Evolutionary conservation across 2,797 vertebrate genomes (phyloP), one percentile per base, ranked within the genome.

Genomic region (Apogon talboti): DNA sequence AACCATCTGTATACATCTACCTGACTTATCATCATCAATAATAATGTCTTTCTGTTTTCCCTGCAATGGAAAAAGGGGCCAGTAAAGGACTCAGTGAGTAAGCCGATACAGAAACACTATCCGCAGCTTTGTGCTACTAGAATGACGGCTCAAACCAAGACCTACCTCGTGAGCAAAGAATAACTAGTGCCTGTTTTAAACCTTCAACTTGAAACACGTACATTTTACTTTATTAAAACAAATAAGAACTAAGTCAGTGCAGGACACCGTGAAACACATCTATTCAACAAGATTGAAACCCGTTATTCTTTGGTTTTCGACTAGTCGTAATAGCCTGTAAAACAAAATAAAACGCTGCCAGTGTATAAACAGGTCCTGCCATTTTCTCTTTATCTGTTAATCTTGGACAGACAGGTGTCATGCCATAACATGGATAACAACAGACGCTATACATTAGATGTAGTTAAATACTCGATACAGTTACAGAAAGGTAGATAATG

Each of bases 81-180:
- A 30, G 69, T 4, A 2, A 1, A 18, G 30, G 44, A 3, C 7
- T 19, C 48, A 14, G 55, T n/a, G 58, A 28, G 81, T 73, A 84
- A 86, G 63, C 74, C 43, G 81, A 87, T 76, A 68, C 73, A 48
- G 73, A 69, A 80, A 87, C 82, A 40, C 44, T 33, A 83, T 71
- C 76, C 68, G 45, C 42, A 54, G 75, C 73, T 79, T 50, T 79
- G 79, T 69, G 71, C 69, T 52, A 28, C 59, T 68, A 44, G 53
- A 37, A 51, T 13, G 46, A 67, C 57, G 59, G 43, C 7, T 61
- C 40, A 66, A 21, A 46, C 48, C 15, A 1, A 43, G 56, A 28
- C 53, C 56, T 30, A 13, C 65, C 42, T 18, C 56, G 18, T 49
- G 30, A 33, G 21, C 38, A 19, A 3, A 55, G 66, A 71, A 28